Conservation (phyloP, 2,113 vertebrate genomes). For the Phylloscopus trochilus region DNA sequence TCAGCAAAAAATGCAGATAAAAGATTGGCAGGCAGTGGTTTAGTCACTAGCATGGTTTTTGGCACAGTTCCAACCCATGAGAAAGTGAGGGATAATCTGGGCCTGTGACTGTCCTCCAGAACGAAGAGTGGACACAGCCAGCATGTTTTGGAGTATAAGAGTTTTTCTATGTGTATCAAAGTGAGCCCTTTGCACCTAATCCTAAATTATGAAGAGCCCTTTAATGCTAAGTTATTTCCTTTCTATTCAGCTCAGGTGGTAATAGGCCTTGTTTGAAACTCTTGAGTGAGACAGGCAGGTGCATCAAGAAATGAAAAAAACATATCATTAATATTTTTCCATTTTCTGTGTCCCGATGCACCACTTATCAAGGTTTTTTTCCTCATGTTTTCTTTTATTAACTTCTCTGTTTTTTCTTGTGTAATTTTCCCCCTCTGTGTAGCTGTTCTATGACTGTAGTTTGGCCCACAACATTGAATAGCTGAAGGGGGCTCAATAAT, state of each 20-base stretch:
- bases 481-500: background rate
- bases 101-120: background rate
- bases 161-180: background rate
- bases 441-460: background rate
- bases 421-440: background rate
- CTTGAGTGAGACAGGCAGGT: background rate
- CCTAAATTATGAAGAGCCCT: background rate
- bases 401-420: background rate
- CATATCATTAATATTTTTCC: background rate
- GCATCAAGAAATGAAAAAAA: background rate
- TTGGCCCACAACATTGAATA: background rate
- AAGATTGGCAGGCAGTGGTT: background rate
- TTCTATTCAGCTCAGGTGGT: background rate
- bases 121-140: background rate
- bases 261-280: background rate
- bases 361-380: background rate
- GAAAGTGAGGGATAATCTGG: background rate
- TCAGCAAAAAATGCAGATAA: background rate
- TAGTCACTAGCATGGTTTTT: background rate
- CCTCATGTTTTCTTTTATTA: background rate
- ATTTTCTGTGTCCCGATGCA: background rate
- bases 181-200: background rate
- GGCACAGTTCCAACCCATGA: background rate
- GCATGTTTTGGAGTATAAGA: background rate
- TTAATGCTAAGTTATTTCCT: background rate